phyloP scores from a whole-genome alignment of 2,797 vertebrate genomes.

The Premnoplex brunnescens region DNA sequence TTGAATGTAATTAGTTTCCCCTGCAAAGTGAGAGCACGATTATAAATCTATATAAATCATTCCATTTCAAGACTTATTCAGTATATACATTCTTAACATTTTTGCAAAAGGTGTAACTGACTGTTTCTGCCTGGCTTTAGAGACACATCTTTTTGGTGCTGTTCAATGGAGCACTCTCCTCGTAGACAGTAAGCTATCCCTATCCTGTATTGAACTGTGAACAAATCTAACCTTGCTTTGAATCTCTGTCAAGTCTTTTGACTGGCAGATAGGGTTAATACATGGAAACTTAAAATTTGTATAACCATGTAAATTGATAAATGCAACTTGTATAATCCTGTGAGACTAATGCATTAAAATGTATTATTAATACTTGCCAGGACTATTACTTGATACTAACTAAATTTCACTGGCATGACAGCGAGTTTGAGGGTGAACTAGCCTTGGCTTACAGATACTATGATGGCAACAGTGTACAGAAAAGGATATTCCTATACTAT shows the following conservation, averaged over 20 bases:
- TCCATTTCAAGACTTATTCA: background rate
- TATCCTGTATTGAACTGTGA: background rate
- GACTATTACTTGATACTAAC: background rate
- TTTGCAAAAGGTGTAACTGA: background rate
- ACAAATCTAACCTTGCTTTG: background rate
- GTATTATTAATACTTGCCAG: background rate
- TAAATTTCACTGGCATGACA: background rate
- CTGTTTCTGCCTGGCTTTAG: background rate
- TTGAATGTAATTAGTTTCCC: background rate
- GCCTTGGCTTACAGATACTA: background rate
- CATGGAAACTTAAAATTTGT: background rate
- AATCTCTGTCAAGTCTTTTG: background rate
- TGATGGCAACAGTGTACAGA: background rate
- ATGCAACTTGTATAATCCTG: background rate
- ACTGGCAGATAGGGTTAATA: background rate
- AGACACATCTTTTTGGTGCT: background rate
- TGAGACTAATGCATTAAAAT: background rate
- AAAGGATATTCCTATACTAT: background rate
- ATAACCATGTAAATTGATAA: background rate
- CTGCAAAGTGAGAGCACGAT: background rate
- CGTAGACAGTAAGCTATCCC: background rate
- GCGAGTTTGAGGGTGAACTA: background rate
- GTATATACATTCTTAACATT: background rate
- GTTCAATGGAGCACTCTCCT: background rate
- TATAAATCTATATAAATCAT: background rate